Conservation (phyloP, 2,113 vertebrate species). For the Harpagus bidentatus region DNA sequence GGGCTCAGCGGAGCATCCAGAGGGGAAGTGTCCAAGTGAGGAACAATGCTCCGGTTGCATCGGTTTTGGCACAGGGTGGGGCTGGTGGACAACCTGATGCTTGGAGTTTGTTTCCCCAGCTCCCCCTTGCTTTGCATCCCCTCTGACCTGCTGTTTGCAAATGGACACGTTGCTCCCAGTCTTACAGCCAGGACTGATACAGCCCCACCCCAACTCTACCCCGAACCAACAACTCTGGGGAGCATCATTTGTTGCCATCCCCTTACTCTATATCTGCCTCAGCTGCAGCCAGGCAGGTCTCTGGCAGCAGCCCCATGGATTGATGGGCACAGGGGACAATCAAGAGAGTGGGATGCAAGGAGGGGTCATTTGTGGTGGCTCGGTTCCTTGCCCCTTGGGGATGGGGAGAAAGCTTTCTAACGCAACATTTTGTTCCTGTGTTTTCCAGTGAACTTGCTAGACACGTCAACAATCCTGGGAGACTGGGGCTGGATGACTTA, state of each 20-base stretch:
- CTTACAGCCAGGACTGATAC: not conserved
- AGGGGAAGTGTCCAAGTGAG: not conserved
- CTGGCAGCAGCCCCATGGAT: not conserved
- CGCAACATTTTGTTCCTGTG: not conserved
- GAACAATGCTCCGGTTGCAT: not conserved
- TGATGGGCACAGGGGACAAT: not conserved
- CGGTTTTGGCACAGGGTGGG: not conserved
- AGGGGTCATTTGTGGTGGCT: not conserved
- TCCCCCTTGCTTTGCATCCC: not conserved
- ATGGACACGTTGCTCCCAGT: not conserved
- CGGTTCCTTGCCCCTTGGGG: not conserved
- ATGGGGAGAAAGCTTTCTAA: not conserved
- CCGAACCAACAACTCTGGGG: not conserved
- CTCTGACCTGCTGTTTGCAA: not conserved
- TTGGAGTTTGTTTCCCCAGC: not conserved
- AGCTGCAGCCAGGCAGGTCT: not conserved
- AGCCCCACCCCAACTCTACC: not conserved
- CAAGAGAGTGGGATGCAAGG: not conserved
- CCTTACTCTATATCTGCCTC: not conserved
- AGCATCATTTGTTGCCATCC: not conserved
- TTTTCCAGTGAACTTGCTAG: constrained; percentile 91
- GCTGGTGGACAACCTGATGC: not conserved
- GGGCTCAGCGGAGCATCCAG: not conserved
- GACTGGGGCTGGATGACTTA: constrained; percentile 98
- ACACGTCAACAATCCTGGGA: constrained; percentile 86